Evolutionary conservation across 2,113 vertebrate genomes (phyloP).

Genomic region (Corythornis cristatus): DNA sequence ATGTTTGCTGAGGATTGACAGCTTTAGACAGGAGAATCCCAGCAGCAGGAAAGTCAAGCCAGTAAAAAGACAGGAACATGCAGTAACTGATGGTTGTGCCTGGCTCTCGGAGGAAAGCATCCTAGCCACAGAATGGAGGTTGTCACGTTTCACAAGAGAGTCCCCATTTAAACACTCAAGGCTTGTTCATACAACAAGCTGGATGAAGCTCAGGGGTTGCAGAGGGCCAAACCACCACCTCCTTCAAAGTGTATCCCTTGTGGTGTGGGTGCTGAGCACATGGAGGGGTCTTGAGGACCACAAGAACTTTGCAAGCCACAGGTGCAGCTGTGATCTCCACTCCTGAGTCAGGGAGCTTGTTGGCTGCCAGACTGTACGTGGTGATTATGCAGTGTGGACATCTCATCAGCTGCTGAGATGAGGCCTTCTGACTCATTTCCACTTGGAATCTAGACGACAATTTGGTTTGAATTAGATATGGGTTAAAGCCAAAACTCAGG

Average conservation of each 20-base stretch:
- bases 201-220: not conserved
- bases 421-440: conserved; percentile 50
- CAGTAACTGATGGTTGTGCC: not conserved
- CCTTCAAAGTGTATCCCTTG: fast-evolving
- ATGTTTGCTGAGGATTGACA: not conserved
- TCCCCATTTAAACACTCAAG: not conserved
- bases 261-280: not conserved
- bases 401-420: conserved; percentile 37
- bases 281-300: fast-evolving
- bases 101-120: not conserved
- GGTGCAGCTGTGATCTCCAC: not conserved
- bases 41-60: not conserved
- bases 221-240: not conserved
- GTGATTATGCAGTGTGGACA: conserved; percentile 14
- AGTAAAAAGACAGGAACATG: not conserved
- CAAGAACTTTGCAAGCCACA: not conserved
- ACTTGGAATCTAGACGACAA: conserved; percentile 19
- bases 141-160: not conserved
- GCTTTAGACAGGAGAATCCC: not conserved
- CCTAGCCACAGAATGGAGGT: not conserved
- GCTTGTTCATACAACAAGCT: not conserved
- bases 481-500: conserved; percentile 41
- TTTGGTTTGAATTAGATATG: conserved; percentile 50
- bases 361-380: not conserved
- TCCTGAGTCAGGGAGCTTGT: not conserved